A percentile compares a stretch with the other conserved stretches of the same genome.
phyloP scores from a whole-genome alignment of 1,140 invertebrate species.

The Halyomorpha halys region DNA sequence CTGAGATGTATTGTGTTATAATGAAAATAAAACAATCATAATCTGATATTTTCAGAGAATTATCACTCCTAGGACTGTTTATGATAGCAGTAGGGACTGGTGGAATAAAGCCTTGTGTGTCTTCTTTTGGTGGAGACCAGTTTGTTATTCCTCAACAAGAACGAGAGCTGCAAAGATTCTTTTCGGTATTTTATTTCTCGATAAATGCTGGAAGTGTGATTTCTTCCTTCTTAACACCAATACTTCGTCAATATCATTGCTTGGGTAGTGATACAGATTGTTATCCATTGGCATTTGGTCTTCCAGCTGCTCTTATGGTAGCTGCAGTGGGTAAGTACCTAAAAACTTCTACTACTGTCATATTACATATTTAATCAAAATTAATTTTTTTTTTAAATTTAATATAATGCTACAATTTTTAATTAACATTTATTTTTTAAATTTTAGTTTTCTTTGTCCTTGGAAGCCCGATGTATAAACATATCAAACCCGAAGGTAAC shows the following conservation, averaged over 20 bases:
- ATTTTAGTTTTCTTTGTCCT: constrained; percentile 67
- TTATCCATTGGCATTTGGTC: constrained; percentile 83
- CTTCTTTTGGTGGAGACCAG: constrained; percentile 95
- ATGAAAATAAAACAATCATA: too few species aligned
- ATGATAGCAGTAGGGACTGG: constrained; percentile 85
- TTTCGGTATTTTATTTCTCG: constrained; percentile 87
- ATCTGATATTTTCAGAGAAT: constrained; percentile 40
- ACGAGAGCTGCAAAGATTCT: constrained; percentile 67
- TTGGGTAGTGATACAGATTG: constrained; percentile 64
- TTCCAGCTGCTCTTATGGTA: constrained; percentile 79
- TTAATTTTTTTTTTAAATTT: too few species aligned
- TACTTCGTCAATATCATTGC: constrained; percentile 70
- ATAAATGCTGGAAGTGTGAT: constrained; percentile 87
- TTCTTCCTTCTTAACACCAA: constrained; percentile 80
- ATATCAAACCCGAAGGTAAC: constrained; percentile 70
- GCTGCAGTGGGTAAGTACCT: constrained; percentile 56
- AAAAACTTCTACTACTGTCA: background rate
- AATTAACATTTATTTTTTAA: background rate
- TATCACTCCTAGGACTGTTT: constrained; percentile 66
- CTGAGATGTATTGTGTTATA: too few species aligned
- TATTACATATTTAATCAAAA: too few species aligned
- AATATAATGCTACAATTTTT: too few species aligned
- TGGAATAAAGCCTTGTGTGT: constrained; percentile 95
- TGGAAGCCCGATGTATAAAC: constrained; percentile 66
- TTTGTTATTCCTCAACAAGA: constrained; percentile 71